A percentile compares a stretch with the other conserved stretches of the same genome.
These are phyloP conservation scores for Triplophysa rosa DNA, from an alignment of 2,113 vertebrate species.

Conservation along the genomic window DNA sequence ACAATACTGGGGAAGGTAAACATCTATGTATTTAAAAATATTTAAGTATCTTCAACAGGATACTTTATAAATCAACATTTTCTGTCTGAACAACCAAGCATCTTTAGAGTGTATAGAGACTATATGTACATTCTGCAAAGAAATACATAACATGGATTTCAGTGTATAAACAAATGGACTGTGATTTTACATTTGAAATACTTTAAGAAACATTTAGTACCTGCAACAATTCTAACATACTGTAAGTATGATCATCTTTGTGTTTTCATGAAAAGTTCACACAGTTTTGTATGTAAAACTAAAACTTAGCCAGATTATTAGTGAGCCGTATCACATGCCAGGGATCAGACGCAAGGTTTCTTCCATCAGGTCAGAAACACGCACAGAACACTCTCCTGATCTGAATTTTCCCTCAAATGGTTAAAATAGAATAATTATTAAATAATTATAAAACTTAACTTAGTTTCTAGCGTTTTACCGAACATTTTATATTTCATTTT, in stretches of 20 bases:
- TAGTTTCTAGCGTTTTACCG: no score
- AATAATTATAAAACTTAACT: no score
- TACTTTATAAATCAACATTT: no score
- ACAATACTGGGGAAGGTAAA: no score
- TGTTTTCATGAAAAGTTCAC: neutral
- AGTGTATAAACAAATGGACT: neutral
- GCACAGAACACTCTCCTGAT: neutral
- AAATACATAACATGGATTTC: neutral
- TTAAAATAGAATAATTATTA: no score
- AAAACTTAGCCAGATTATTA: conserved; percentile 40
- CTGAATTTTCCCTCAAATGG: no score
- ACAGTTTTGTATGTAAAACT: neutral
- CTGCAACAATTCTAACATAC: neutral
- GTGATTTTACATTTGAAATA: neutral
- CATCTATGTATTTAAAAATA: no score
- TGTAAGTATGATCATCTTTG: neutral
- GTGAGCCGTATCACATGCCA: conserved; percentile 53
- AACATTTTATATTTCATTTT: no score
- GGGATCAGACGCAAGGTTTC: conserved; percentile 25
- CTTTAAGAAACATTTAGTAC: neutral
- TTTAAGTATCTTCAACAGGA: no score
- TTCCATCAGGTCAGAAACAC: neutral
- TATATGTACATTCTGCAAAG: no score
- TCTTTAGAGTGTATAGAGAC: no score
- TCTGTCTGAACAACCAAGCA: no score